Evolutionary conservation across 92 coral and sea anemone genomes (phyloP).

Genomic region (Siderastrea radians): DNA sequence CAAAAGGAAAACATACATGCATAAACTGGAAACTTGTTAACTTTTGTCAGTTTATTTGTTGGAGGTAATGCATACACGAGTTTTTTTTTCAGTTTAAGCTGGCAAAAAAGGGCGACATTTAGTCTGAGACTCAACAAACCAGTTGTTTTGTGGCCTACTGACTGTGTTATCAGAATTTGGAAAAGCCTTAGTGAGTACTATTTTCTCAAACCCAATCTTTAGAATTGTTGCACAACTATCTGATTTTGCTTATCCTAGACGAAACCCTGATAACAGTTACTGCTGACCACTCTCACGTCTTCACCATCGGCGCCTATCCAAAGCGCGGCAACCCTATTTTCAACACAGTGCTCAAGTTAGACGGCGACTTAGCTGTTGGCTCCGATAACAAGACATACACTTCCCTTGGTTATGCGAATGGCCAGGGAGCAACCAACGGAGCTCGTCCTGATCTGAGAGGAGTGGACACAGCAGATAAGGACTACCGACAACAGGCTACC

Average conservation of each 20-base stretch:
- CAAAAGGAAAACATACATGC: too few relatives aligned
- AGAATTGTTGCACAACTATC: too few relatives aligned
- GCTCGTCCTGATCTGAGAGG: slow-evolving; percentile 78
- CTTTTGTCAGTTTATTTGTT: too few relatives aligned
- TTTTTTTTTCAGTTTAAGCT: too few relatives aligned
- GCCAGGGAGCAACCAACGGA: slow-evolving; percentile 78
- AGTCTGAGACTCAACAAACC: too few relatives aligned
- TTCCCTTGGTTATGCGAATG: slow-evolving; percentile 86
- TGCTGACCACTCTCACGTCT: slow-evolving; percentile 96
- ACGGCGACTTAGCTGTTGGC: slow-evolving; percentile 13
- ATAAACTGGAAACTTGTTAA: too few relatives aligned
- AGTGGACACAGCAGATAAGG: slow-evolving; percentile 16
- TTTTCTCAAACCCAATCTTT: not conserved
- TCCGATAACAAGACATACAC: slow-evolving; percentile 75
- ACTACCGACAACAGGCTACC: too few relatives aligned
- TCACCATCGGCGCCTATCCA: slow-evolving; percentile 83
- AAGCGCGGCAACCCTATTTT: slow-evolving; percentile 84
- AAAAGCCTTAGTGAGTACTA: too few relatives aligned
- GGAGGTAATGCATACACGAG: too few relatives aligned
- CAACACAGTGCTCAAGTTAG: slow-evolving; percentile 43
- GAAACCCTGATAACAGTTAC: slow-evolving; percentile 87
- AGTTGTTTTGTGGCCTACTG: too few relatives aligned
- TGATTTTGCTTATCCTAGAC: slow-evolving; percentile 40
- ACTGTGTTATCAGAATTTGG: too few relatives aligned
- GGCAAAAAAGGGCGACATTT: too few relatives aligned